Conservation (phyloP, 2,797 vertebrate species). For the Poliocrania exsul region DNA sequence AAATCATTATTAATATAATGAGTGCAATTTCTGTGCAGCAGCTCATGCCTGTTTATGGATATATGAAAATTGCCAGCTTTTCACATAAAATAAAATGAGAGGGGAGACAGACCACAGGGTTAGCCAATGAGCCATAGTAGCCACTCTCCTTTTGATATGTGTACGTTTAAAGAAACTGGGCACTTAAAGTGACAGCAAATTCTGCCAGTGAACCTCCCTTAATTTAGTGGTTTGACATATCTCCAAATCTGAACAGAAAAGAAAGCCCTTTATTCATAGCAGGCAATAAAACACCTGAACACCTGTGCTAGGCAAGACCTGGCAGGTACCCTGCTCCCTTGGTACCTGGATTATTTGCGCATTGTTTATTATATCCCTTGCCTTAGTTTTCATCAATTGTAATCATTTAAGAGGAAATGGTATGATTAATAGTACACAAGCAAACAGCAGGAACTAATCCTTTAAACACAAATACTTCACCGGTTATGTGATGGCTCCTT, state of each 20-base stretch:
- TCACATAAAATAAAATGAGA: slow-evolving; percentile 38
- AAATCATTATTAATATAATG: slow-evolving; percentile 73
- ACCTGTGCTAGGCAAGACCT: slow-evolving; percentile 63
- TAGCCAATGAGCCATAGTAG: slow-evolving; percentile 48
- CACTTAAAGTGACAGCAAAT: slow-evolving; percentile 25
- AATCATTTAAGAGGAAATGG: slow-evolving; percentile 76
- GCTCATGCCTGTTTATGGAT: slow-evolving; percentile 56
- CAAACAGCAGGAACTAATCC: slow-evolving; percentile 81
- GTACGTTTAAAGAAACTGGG: neutral
- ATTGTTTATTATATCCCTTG: slow-evolving; percentile 72
- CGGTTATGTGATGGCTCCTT: slow-evolving; percentile 51
- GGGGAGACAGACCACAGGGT: slow-evolving; percentile 33
- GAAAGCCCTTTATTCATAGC: slow-evolving; percentile 33
- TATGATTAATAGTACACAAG: slow-evolving; percentile 76
- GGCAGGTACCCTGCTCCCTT: slow-evolving; percentile 61
- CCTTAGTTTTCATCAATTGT: slow-evolving; percentile 74
- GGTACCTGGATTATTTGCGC: slow-evolving; percentile 57
- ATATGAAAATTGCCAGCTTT: slow-evolving; percentile 53
- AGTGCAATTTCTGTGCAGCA: slow-evolving; percentile 58
- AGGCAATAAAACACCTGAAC: slow-evolving; percentile 61
- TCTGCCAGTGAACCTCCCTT: slow-evolving; percentile 3
- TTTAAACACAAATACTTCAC: slow-evolving; percentile 73
- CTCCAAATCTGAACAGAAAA: slow-evolving; percentile 45
- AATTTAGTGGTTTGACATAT: slow-evolving; percentile 41
- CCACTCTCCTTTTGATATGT: neutral